Conservation (phyloP, 2,888 invertebrate genomes). For the Exephanes ischioxanthus region DNA sequence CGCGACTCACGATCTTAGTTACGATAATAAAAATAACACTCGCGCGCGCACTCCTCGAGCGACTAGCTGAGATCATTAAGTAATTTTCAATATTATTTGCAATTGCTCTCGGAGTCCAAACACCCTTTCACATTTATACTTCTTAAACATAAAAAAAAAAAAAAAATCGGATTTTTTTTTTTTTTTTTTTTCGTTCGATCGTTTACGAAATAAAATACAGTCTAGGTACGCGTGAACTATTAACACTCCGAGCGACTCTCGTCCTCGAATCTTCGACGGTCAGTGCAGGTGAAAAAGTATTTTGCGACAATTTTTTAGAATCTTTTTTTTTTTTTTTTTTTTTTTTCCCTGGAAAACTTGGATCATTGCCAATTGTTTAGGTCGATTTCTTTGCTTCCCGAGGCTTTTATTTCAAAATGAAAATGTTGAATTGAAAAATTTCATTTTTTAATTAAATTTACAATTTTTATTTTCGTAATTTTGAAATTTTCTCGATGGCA, state of each 20-base stretch:
- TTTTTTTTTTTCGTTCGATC: constrained; percentile 16
- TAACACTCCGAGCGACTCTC: neutral
- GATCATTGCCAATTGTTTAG: neutral
- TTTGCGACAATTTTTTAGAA: neutral
- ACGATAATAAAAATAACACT: constrained; percentile 46
- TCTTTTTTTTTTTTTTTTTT: neutral
- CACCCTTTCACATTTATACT: constrained; percentile 52
- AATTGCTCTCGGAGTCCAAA: constrained; percentile 57
- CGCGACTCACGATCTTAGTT: constrained; percentile 29
- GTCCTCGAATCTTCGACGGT: neutral
- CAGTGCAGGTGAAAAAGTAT: neutral
- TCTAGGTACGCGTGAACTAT: constrained; percentile 45
- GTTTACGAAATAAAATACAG: constrained; percentile 43
- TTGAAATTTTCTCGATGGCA: too few species aligned
- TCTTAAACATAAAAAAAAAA: neutral
- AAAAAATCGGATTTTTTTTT: neutral
- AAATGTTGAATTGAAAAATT: too few species aligned
- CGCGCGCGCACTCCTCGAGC: constrained; percentile 61
- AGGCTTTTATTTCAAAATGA: neutral
- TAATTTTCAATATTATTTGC: constrained; percentile 52
- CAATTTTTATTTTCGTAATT: too few species aligned
- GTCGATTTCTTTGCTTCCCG: neutral
- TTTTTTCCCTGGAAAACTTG: neutral
- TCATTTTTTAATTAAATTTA: too few species aligned
- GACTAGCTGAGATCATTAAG: constrained; percentile 73